Evolutionary conservation across 2,113 vertebrate genomes (phyloP), one percentile per base, ranked within the genome.

Genomic region (Plestiodon gilberti): DNA sequence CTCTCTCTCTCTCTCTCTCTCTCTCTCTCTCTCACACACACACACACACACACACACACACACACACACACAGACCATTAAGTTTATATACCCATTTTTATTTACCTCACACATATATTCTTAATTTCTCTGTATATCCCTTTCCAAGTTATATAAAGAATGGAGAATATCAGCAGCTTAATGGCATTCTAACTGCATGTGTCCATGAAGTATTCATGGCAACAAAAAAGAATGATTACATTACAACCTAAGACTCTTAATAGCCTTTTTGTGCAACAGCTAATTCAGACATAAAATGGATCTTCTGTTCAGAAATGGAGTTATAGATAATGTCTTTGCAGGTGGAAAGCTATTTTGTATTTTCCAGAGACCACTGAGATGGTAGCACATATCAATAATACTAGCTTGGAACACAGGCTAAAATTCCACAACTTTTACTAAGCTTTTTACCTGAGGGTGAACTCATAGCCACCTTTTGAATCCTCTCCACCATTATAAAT

Each of bases 381-480:
- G 88, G 80, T 78, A 84, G 88, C 0, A 0, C 25, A 91, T 88
- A 92, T 82, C 25, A 35, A 52, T 57, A 89, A 81, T 69, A 81
- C 80, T 87, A 77, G 79, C 82, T 89, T 92, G 92, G 89, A 93
- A 91, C 28, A 55, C 40, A 48, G 57, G 91, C 77, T 65, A 69
- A 33, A 91, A 89, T 93, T 95, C 90, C 87, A 89, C 22, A 92
- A 90, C 78, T 91, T 93, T 73, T 90, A 89, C 0, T 40, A 88
- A 65, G 77, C 77, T 83, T 94, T 93, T 93, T 89, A 93, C 87
- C 90, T 94, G 82, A 89, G 67, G 89, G 65, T 0, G 35, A 87
- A 78, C 14, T 86, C 11, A 1, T 75, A 83, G 87, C 65, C 77
- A 84, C 71, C 78, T 81, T 74, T 61, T 75, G 70, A 84, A 80